Percentiles rank a stretch among this genome's conserved stretches.
phyloP scores from a whole-genome alignment of 2,113 vertebrate genomes.

The Ictalurus furcatus region DNA sequence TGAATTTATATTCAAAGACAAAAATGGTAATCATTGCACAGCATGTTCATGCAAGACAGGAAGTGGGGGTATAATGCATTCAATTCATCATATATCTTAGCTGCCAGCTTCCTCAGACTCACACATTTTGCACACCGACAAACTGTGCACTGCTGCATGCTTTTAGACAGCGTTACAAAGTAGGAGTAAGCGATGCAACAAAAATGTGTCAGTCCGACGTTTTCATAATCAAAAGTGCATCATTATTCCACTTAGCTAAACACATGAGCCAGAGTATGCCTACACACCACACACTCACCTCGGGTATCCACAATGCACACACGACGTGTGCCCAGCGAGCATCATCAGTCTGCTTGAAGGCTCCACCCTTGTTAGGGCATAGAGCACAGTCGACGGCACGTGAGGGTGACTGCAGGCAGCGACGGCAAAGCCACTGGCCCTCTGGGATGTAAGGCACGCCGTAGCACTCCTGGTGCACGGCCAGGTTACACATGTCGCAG shows the following conservation, averaged over 20 bases:
- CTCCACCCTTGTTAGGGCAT: slow-evolving; percentile 97
- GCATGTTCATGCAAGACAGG: not conserved
- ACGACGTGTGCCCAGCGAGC: slow-evolving; percentile 97
- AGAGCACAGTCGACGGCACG: slow-evolving; percentile 96
- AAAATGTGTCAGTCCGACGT: not conserved
- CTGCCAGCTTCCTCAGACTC: not conserved
- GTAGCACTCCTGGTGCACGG: slow-evolving; percentile 98
- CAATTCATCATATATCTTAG: not conserved
- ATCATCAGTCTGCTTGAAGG: slow-evolving; percentile 98
- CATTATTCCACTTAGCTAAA: not conserved
- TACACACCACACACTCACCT: slow-evolving; percentile 68
- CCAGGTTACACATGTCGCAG: slow-evolving; percentile 99
- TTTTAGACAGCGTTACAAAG: not conserved
- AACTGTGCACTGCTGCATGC: not conserved
- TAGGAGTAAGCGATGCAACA: not conserved
- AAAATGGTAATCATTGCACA: too few species aligned
- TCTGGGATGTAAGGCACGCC: slow-evolving; percentile 98
- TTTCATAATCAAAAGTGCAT: not conserved
- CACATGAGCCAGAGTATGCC: not conserved
- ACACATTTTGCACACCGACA: not conserved
- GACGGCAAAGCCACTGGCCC: slow-evolving; percentile 98
- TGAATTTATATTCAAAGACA: too few species aligned
- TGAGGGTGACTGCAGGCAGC: slow-evolving; percentile 95
- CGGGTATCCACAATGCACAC: slow-evolving; percentile 97
- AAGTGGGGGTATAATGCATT: not conserved